A percentile compares a stretch with the other conserved stretches of the same genome.
These are phyloP conservation scores for Tupaia tana DNA, from an alignment of 2,113 vertebrate species.

Conservation along the genomic window DNA sequence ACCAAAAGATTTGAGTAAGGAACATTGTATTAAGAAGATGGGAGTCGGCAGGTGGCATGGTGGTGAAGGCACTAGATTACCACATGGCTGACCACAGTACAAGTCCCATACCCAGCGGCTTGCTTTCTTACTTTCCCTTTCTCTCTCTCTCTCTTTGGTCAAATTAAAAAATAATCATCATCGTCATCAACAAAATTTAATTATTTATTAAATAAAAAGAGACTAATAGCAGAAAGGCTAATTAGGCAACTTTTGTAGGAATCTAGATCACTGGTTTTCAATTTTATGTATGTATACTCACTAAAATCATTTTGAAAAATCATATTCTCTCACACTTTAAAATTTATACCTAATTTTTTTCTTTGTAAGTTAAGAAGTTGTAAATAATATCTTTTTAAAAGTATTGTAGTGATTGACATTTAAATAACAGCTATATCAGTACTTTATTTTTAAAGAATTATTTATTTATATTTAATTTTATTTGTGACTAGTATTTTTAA, in stretches of 20 bases:
- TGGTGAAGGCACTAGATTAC: too few relatives aligned
- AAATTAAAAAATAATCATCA: too few relatives aligned
- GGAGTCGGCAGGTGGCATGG: too few relatives aligned
- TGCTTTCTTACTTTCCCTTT: too few relatives aligned
- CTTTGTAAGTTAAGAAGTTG: not conserved
- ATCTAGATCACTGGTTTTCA: not conserved
- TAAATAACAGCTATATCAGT: not conserved
- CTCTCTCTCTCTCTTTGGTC: too few relatives aligned
- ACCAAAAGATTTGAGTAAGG: not conserved
- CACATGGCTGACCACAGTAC: too few relatives aligned
- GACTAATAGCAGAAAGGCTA: not conserved
- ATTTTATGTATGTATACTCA: not conserved
- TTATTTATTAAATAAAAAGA: not conserved
- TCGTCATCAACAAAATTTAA: too few relatives aligned
- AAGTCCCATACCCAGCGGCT: too few relatives aligned
- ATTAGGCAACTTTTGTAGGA: not conserved
- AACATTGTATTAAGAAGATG: not conserved
- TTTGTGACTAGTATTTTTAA: too few relatives aligned
- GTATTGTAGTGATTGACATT: conserved; percentile 7
- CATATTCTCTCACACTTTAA: not conserved
- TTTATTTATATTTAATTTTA: too few relatives aligned
- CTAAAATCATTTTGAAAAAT: not conserved
- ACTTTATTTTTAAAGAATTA: too few relatives aligned
- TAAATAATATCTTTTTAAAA: conserved; percentile 8
- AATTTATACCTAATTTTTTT: conserved; percentile 5